Evolutionary conservation across 2,113 vertebrate species (phyloP).

Genomic region (Plecotus auritus): DNA sequence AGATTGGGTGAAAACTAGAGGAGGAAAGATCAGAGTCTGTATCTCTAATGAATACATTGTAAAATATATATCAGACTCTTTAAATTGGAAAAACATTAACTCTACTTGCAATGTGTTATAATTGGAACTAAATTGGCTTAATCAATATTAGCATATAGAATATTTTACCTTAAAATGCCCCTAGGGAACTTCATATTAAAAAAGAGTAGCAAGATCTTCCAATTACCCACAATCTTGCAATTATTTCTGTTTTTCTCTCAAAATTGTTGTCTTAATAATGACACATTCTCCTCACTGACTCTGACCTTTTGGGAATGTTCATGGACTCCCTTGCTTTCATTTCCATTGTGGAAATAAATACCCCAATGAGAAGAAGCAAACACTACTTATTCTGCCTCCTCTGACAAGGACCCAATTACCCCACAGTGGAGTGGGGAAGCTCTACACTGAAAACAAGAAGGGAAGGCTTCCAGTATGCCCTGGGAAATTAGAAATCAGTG

Average conservation of each 20-base stretch:
- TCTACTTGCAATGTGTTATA: not conserved
- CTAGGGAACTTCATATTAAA: not conserved
- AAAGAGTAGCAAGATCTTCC: not conserved
- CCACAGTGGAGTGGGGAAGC: not conserved
- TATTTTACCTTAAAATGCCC: not conserved
- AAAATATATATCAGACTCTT: not conserved
- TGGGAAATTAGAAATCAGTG: not conserved
- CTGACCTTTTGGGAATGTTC: not conserved
- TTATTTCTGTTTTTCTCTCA: not conserved
- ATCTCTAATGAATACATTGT: not conserved
- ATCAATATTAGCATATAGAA: not conserved
- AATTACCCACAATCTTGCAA: too few species aligned
- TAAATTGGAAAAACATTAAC: not conserved
- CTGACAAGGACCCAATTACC: accelerated
- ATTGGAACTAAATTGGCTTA: not conserved
- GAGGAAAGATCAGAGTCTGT: not conserved
- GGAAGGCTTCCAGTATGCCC: accelerated
- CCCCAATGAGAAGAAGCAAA: not conserved
- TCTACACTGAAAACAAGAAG: accelerated
- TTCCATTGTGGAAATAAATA: not conserved
- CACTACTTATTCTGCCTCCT: not conserved
- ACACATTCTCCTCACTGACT: too few species aligned
- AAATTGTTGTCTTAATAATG: not conserved
- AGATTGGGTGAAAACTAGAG: not conserved
- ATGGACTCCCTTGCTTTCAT: not conserved